Percentiles rank a stretch among this genome's conserved stretches.
Evolutionary conservation across 2,797 vertebrate species (phyloP).

Genomic region (Coracias cyanogaster): DNA sequence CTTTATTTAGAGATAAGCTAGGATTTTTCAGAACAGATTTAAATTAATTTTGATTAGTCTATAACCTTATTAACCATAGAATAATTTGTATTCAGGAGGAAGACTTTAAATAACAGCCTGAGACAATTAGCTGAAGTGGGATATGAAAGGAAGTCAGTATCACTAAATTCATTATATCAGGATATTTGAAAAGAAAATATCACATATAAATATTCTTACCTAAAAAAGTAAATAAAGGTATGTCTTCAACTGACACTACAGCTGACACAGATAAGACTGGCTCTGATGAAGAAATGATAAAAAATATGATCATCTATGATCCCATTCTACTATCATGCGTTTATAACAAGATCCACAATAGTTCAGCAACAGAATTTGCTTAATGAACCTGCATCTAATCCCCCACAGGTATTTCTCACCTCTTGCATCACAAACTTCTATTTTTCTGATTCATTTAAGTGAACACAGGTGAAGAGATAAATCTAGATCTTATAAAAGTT

Average conservation of each 20-base stretch:
- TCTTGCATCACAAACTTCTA: neutral
- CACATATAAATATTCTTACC: neutral
- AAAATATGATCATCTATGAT: neutral
- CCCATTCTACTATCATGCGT: neutral
- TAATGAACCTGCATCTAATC: neutral
- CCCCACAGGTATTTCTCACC: neutral
- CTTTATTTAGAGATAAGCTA: conserved; percentile 1
- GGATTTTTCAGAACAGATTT: neutral
- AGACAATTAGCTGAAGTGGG: neutral
- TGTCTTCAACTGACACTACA: neutral
- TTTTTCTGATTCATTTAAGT: neutral
- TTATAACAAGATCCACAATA: neutral
- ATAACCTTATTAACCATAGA: neutral
- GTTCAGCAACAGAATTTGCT: neutral
- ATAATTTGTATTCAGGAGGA: neutral
- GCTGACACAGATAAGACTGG: neutral
- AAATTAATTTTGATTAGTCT: neutral
- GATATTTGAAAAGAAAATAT: neutral
- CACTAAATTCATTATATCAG: neutral
- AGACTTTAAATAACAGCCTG: neutral
- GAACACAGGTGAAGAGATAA: neutral
- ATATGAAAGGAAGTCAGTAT: neutral
- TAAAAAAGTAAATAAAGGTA: neutral
- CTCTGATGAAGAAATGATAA: neutral
- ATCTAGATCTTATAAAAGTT: neutral